Percentiles rank a stretch among this genome's conserved stretches.
phyloP scores from a whole-genome alignment of 2,888 invertebrate species.

The Rhingia campestris region DNA sequence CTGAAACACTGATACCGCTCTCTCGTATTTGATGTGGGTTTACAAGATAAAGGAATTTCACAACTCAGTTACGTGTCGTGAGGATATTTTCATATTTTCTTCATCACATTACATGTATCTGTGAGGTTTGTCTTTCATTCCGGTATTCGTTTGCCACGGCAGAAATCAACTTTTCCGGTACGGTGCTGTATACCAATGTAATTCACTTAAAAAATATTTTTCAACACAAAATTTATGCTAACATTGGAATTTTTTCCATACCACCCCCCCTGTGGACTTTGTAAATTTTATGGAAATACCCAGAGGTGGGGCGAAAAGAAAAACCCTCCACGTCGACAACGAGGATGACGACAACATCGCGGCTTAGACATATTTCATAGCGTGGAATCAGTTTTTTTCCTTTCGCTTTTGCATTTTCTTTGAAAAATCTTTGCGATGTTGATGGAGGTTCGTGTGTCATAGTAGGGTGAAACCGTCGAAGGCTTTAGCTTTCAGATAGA shows the following conservation, averaged over 20 bases:
- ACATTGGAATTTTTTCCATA: slow-evolving; percentile 46
- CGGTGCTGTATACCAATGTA: slow-evolving; percentile 53
- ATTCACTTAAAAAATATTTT: slow-evolving; percentile 67
- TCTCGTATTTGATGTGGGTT: slow-evolving; percentile 35
- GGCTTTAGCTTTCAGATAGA: neutral
- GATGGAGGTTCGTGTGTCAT: too few species aligned
- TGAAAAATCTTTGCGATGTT: too few species aligned
- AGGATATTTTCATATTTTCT: slow-evolving; percentile 57
- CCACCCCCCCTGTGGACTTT: neutral
- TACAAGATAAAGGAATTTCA: slow-evolving; percentile 45
- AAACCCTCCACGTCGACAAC: neutral
- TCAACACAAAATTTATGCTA: slow-evolving; percentile 58
- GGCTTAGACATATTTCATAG: slow-evolving; percentile 21
- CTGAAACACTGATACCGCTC: neutral
- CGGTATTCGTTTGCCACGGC: neutral
- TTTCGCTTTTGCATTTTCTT: too few species aligned
- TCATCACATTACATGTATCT: slow-evolving; percentile 38
- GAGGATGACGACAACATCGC: neutral
- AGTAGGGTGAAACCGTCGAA: too few species aligned
- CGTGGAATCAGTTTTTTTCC: too few species aligned
- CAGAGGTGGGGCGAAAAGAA: neutral
- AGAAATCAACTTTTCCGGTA: slow-evolving; percentile 43
- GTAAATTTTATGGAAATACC: slow-evolving; percentile 44
- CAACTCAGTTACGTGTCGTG: slow-evolving; percentile 54
- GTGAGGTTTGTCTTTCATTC: slow-evolving; percentile 15